A percentile compares a stretch with the other conserved stretches of the same genome.
Conservation (phyloP, 2,888 invertebrate genomes). For the Sesia bembeciformis region DNA sequence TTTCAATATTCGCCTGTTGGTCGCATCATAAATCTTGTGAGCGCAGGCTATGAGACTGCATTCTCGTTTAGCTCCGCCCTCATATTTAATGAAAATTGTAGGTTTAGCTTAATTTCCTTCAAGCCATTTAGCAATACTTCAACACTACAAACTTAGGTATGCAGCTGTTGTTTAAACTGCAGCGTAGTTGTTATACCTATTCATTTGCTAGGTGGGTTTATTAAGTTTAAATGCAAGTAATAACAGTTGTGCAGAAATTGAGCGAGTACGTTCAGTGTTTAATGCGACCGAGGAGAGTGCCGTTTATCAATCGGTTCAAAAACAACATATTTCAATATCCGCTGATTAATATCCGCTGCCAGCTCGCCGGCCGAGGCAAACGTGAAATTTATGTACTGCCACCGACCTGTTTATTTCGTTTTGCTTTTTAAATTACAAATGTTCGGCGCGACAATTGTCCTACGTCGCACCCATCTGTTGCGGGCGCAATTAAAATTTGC, state of each 20-base stretch:
- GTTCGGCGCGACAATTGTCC: constrained; percentile 66
- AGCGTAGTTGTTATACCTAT: no score
- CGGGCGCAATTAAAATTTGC: constrained; percentile 38
- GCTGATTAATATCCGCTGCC: constrained; percentile 73
- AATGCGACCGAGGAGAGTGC: constrained; percentile 54
- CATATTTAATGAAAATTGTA: constrained; percentile 61
- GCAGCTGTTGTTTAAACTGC: no score
- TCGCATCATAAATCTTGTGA: constrained; percentile 60
- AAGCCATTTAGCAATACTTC: neutral
- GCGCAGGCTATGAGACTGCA: constrained; percentile 56
- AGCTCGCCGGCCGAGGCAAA: constrained; percentile 64
- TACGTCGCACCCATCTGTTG: constrained; percentile 67
- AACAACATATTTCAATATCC: constrained; percentile 75
- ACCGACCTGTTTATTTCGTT: constrained; percentile 68
- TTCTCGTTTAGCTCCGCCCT: constrained; percentile 44
- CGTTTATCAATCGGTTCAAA: constrained; percentile 71
- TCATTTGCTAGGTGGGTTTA: no score
- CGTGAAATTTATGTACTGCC: constrained; percentile 73
- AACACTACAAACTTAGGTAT: neutral
- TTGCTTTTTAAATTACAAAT: constrained; percentile 72
- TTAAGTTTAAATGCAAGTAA: no score
- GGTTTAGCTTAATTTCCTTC: constrained; percentile 46
- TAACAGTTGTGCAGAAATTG: no score
- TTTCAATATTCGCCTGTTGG: constrained; percentile 68
- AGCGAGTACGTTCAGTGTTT: constrained; percentile 46